Evolutionary conservation across 23 tunicate species (phyloP).

Genomic region (Ciona savignyi): DNA sequence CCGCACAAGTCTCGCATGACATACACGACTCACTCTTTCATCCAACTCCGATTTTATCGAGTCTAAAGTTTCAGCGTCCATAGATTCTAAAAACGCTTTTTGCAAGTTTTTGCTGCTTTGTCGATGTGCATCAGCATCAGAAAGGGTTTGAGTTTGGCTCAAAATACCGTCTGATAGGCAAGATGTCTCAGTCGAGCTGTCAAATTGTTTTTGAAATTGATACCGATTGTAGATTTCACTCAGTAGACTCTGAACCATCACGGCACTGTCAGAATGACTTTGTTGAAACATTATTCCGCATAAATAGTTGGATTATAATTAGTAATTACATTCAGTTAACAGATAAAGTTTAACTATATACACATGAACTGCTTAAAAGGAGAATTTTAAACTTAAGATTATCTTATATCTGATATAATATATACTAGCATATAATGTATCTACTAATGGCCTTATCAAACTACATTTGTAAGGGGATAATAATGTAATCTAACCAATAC

Average conservation of each 20-base stretch:
- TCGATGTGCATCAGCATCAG: constrained; percentile 16
- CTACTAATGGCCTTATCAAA: too few species aligned
- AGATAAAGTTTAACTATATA: too few species aligned
- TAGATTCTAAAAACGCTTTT: constrained; percentile 27
- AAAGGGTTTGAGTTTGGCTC: constrained; percentile 21
- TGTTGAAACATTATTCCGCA: background rate
- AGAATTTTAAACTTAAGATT: too few species aligned
- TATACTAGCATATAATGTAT: too few species aligned
- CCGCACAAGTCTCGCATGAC: constrained; percentile 74
- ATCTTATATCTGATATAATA: too few species aligned
- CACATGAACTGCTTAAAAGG: too few species aligned
- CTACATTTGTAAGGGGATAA: too few species aligned
- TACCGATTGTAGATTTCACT: constrained; percentile 88
- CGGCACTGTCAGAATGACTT: background rate
- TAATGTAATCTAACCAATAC: too few species aligned
- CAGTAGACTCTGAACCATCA: constrained; percentile 65
- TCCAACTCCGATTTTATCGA: constrained; percentile 42
- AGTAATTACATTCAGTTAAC: too few species aligned
- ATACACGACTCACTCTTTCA: constrained; percentile 63
- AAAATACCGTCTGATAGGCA: constrained; percentile 72
- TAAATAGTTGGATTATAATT: too few species aligned
- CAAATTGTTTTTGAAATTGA: constrained; percentile 47
- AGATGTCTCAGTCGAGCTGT: constrained; percentile 87
- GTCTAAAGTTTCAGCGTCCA: background rate
- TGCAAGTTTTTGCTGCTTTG: constrained; percentile 55